phyloP scores from a whole-genome alignment of 2,888 invertebrate species.

The Salpingus planirostris region DNA sequence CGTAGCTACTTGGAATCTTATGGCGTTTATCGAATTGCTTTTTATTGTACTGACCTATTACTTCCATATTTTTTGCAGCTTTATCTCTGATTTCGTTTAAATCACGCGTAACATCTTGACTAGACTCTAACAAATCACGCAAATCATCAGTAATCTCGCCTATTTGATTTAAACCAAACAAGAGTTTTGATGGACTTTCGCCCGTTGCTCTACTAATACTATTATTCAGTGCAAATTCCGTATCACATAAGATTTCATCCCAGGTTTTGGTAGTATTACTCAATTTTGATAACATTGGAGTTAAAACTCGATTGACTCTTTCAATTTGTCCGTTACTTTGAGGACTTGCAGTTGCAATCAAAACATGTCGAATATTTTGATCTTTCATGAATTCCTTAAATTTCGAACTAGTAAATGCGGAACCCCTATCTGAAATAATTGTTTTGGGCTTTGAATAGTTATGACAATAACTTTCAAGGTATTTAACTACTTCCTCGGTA shows the following conservation, averaged over 20 bases:
- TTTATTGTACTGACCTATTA: background rate
- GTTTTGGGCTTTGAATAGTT: conserved; percentile 17
- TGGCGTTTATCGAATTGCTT: background rate
- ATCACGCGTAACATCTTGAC: background rate
- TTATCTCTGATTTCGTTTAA: background rate
- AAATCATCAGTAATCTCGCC: background rate
- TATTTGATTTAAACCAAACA: background rate
- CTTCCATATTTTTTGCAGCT: background rate
- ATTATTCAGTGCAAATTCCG: conserved; percentile 23
- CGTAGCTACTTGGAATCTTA: conserved; percentile 1
- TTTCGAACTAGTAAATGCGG: conserved; percentile 28
- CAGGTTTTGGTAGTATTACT: conserved; percentile 26
- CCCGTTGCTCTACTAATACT: background rate
- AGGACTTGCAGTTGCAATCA: conserved; percentile 24
- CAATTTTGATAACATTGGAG: conserved; percentile 15
- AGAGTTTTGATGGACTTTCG: conserved; percentile 5
- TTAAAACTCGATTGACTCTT: conserved; percentile 24
- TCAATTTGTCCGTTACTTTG: conserved; percentile 15
- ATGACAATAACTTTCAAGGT: conserved; percentile 16
- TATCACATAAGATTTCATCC: conserved; percentile 25
- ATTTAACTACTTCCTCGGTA: conserved; percentile 13
- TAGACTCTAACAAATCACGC: background rate
- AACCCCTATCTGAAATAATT: conserved; percentile 32
- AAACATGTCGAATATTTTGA: conserved; percentile 22
- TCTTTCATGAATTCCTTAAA: conserved; percentile 28